These are phyloP conservation scores for Syngnathus scovelli DNA, from an alignment of 2,113 vertebrate species.

Conservation along the genomic window DNA sequence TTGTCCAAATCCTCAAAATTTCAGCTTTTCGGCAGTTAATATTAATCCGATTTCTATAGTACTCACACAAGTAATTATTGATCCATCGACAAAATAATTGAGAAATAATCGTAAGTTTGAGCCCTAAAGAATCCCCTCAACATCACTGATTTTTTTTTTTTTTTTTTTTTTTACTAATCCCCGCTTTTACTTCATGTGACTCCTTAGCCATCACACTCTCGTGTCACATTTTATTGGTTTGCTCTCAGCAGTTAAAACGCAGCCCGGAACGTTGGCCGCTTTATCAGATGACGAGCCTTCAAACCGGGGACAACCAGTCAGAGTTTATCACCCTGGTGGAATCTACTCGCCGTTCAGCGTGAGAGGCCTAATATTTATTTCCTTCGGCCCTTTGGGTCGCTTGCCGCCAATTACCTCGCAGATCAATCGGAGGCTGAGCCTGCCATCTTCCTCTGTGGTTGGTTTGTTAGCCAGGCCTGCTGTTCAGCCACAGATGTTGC, in stretches of 20 bases:
- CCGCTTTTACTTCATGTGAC: slow-evolving; percentile 4
- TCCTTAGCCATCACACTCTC: slow-evolving; percentile 13
- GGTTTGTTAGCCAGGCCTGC: slow-evolving; percentile 51
- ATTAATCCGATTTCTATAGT: no score
- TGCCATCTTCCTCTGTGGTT: slow-evolving; percentile 48
- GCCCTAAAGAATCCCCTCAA: no score
- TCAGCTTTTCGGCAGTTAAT: no score
- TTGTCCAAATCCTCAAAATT: no score
- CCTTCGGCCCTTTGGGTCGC: slow-evolving; percentile 44
- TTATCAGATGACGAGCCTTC: slow-evolving; percentile 47
- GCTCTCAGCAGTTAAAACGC: slow-evolving; percentile 17
- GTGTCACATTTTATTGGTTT: slow-evolving; percentile 17
- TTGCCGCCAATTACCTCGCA: slow-evolving; percentile 59
- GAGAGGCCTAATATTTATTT: slow-evolving; percentile 52
- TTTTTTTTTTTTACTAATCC: neutral
- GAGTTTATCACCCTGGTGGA: slow-evolving; percentile 48
- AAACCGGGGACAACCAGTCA: slow-evolving; percentile 42
- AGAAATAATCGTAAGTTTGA: no score
- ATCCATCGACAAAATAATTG: no score
- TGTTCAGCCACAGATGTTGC: slow-evolving; percentile 53
- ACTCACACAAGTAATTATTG: no score
- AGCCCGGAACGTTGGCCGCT: slow-evolving; percentile 39
- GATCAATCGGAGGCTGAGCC: slow-evolving; percentile 58
- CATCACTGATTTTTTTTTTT: neutral
- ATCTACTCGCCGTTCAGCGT: slow-evolving; percentile 46